phyloP scores from a whole-genome alignment of 2,113 vertebrate species.

The Spermophilus dauricus region DNA sequence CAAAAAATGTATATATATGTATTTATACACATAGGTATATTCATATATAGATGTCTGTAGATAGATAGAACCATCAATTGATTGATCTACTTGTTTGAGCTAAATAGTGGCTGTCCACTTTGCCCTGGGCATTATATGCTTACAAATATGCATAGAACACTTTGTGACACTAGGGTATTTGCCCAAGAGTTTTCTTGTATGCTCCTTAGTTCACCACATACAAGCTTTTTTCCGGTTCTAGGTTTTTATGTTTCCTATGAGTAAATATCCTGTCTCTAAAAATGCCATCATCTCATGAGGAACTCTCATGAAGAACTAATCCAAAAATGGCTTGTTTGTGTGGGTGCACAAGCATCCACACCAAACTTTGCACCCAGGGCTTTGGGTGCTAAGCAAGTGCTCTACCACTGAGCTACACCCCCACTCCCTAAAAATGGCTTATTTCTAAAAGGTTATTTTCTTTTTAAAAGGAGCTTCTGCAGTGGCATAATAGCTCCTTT shows the following conservation, averaged over 20 bases:
- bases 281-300: neutral
- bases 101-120: neutral
- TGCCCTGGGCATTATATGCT: neutral
- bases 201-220: neutral
- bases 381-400: too few relatives aligned
- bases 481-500: neutral
- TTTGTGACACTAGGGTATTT: neutral
- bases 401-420: too few relatives aligned
- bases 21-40: neutral
- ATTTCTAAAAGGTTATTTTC: neutral
- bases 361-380: too few relatives aligned
- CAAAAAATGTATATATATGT: too few relatives aligned
- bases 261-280: neutral
- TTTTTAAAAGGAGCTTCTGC: conserved; percentile 32
- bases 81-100: neutral
- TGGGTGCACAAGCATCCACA: too few relatives aligned
- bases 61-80: too few relatives aligned
- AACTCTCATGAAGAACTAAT: neutral
- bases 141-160: neutral
- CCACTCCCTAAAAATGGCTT: too few relatives aligned
- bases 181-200: neutral
- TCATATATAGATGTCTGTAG: too few relatives aligned
- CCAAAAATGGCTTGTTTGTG: neutral
- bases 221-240: neutral
- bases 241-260: conserved; percentile 18